Base-by-base conservation (phyloP, 1,140 invertebrate species). In the Limonius californicus region DNA sequence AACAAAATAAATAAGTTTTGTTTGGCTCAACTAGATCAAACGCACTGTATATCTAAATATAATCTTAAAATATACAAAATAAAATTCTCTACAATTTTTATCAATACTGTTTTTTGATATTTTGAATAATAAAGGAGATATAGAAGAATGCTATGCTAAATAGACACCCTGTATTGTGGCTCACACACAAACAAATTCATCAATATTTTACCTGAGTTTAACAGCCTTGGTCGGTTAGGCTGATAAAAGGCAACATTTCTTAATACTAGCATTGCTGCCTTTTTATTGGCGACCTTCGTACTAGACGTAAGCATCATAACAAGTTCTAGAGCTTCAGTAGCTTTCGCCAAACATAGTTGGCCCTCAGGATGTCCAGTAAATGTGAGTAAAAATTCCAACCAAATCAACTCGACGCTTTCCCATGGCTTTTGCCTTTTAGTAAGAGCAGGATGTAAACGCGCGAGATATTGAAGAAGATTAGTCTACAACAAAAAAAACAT, bases 361-460 rank as follows among this genome's bases (percentile, higher is more conserved):
- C 75, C 80, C 43, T 78, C 75, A 0, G 77, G 70, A 64, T 80
- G 76, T 2, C 66, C 66, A 0, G 81, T 77, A 54, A 72, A 81
- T 1, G 74, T 67, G 56, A 79, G 72, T 64, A 81, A 70, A 62
- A 82, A 81, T 23, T 73, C 61, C n/a, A 82, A 68, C 81, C 80
- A 82, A 2, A 74, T 55, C 1, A 68, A 53, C 61, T 80, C 64
- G 0, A 80, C 68, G 1, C 47, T 62, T n/a, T 76, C 70, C 70
- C 76, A 79, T 0, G 77, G 70, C 60, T 72, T 75, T 55, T 77
- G 76, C 7, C 68, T 63, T 62, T 79, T 81, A 3, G 74, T 76
- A 20, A 74, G 59, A n/a, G 74, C 68, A 3, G 78, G 78, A 73
- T 79, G 74, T 15, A 82, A 65, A 3, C 70, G 73, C 18, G 72